Conservation (phyloP, 2,888 invertebrate species). For the Imbricaverruca yamaguchii region DNA sequence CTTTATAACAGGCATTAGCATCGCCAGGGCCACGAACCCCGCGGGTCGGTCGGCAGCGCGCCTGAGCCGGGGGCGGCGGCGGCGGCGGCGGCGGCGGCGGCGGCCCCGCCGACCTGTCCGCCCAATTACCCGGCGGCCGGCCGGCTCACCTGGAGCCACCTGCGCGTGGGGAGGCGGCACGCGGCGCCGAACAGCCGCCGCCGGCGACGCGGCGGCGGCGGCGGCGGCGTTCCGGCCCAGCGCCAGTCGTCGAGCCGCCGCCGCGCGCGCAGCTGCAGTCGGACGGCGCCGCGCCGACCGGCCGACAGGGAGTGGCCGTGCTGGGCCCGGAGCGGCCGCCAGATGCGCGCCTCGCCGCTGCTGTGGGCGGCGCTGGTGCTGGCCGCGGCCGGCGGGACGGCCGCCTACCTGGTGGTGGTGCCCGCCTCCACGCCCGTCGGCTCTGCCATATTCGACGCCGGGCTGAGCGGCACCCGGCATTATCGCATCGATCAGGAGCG, state of each 20-base stretch:
- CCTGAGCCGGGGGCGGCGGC: background rate
- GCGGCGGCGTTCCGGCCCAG: slow-evolving; percentile 32
- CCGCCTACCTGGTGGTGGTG: slow-evolving; percentile 30
- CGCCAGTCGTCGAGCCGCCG: background rate
- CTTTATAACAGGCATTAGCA: background rate
- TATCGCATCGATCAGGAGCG: slow-evolving; percentile 72
- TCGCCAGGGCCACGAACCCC: background rate
- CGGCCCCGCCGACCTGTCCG: background rate
- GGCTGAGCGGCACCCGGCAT: slow-evolving; percentile 66
- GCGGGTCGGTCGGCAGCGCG: background rate
- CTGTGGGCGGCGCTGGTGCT: slow-evolving; percentile 11
- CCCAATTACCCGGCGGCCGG: background rate
- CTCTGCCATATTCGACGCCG: slow-evolving; percentile 41
- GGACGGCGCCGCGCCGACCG: background rate
- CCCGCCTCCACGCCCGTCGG: slow-evolving; percentile 30
- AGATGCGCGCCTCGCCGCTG: no score
- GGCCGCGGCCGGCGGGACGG: background rate
- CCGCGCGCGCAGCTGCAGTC: background rate
- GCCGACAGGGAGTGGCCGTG: no score
- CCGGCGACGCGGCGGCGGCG: slow-evolving; percentile 46
- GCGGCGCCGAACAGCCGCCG: slow-evolving; percentile 47
- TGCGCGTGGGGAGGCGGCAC: slow-evolving; percentile 50
- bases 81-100: background rate
- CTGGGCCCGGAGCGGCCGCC: no score
- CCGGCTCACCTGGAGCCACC: slow-evolving; percentile 45